phyloP scores from a whole-genome alignment of 2,113 vertebrate species.

The Genyomyrus donnyi region DNA sequence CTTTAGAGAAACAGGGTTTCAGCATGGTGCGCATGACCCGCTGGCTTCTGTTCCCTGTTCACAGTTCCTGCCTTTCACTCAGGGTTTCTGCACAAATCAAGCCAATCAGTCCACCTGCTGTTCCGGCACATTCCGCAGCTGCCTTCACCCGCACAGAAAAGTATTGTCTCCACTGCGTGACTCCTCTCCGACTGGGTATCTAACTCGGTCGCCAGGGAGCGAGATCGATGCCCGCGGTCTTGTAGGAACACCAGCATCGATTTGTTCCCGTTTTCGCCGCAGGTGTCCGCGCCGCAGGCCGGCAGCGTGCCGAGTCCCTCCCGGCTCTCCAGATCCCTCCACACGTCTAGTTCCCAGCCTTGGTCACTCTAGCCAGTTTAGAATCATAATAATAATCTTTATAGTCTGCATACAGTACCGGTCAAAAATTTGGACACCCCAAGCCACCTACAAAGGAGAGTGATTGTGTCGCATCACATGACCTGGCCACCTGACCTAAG shows the following conservation, averaged over 20 bases:
- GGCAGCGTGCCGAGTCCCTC: background rate
- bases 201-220: background rate
- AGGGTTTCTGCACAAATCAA: background rate
- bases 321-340: background rate
- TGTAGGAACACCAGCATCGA: background rate
- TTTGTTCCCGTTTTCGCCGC: background rate
- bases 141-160: background rate
- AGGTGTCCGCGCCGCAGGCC: background rate
- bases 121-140: background rate
- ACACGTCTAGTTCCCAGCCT: background rate
- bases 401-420: background rate
- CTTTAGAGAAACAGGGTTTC: background rate
- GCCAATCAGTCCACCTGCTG: background rate
- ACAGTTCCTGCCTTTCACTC: background rate
- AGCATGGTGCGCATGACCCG: too few species aligned
- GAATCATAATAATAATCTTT: background rate
- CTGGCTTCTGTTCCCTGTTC: background rate
- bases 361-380: background rate
- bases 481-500: background rate
- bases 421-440: background rate
- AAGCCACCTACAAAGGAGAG: background rate
- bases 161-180: background rate
- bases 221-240: constrained; percentile 3
- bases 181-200: background rate
- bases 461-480: background rate